phyloP scores from a whole-genome alignment of 2,113 vertebrate genomes.

The Brachionichthys hirsutus region DNA sequence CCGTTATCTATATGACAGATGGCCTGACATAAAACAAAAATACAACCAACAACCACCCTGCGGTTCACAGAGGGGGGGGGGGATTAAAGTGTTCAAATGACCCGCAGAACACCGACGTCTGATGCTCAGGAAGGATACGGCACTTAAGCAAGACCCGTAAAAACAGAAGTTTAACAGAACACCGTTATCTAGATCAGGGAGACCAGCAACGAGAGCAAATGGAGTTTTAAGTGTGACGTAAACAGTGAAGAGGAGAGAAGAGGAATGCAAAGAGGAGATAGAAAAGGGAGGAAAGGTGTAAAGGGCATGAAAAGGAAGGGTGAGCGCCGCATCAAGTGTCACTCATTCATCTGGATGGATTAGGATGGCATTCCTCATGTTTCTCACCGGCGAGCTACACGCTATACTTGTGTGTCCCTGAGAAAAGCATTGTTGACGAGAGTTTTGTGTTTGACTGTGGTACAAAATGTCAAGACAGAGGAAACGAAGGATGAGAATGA shows the following conservation, averaged over 20 bases:
- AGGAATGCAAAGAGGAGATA: slow-evolving; percentile 52
- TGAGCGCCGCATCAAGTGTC: slow-evolving; percentile 51
- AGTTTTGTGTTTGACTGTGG: neutral
- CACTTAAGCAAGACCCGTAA: slow-evolving; percentile 43
- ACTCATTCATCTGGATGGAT: slow-evolving; percentile 51
- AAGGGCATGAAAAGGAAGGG: slow-evolving; percentile 28
- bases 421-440: neutral
- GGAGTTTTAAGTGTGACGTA: slow-evolving; percentile 35
- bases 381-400: slow-evolving; percentile 29
- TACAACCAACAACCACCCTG: slow-evolving; percentile 11
- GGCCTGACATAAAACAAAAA: slow-evolving; percentile 52
- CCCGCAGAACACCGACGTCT: slow-evolving; percentile 20
- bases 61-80: slow-evolving; percentile 14
- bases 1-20: slow-evolving; percentile 64
- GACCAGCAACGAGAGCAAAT: slow-evolving; percentile 25
- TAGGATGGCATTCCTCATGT: slow-evolving; percentile 18
- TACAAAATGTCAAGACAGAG: neutral
- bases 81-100: slow-evolving; percentile 46
- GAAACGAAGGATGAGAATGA: neutral
- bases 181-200: slow-evolving; percentile 57
- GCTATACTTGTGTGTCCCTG: slow-evolving; percentile 15
- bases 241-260: slow-evolving; percentile 30
- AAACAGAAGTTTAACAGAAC: slow-evolving; percentile 51
- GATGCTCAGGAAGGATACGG: slow-evolving; percentile 13
- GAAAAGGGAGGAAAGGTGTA: slow-evolving; percentile 37